A percentile compares a stretch with the other conserved stretches of the same genome.
Conservation (phyloP, 2,113 vertebrate genomes). For the Aix galericulata region DNA sequence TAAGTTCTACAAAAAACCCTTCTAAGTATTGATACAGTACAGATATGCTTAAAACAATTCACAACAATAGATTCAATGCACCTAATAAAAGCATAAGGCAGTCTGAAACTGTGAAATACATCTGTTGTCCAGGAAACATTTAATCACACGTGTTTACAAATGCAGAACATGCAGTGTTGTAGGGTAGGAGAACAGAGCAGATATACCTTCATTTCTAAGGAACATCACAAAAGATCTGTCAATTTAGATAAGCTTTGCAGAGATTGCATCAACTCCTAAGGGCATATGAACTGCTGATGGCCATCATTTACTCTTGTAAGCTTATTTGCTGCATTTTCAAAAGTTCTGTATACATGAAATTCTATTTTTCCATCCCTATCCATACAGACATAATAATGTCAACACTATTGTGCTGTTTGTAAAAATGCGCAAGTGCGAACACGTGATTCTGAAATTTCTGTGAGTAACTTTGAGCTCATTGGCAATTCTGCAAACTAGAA, state of each 20-base stretch:
- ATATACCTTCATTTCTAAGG: slow-evolving; percentile 31
- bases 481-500: neutral
- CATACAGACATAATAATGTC: slow-evolving; percentile 3
- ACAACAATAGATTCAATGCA: neutral
- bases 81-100: neutral
- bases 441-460: neutral
- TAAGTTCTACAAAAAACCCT: neutral
- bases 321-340: slow-evolving; percentile 36
- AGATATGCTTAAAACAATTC: neutral
- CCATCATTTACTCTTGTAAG: neutral
- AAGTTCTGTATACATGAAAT: slow-evolving; percentile 3
- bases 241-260: slow-evolving; percentile 49
- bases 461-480: neutral
- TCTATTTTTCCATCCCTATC: neutral
- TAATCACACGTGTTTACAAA: neutral
- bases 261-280: slow-evolving; percentile 29
- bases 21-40: neutral
- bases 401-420: slow-evolving; percentile 16
- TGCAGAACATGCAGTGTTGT: neutral
- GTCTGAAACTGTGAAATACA: neutral
- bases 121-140: neutral
- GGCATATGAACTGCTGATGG: slow-evolving; percentile 5
- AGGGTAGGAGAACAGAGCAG: neutral
- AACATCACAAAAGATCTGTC: slow-evolving; percentile 32
- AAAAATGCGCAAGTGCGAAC: neutral